Evolutionary conservation across 2,888 invertebrate species (phyloP).

Genomic region (Drosophila subsilvestris): DNA sequence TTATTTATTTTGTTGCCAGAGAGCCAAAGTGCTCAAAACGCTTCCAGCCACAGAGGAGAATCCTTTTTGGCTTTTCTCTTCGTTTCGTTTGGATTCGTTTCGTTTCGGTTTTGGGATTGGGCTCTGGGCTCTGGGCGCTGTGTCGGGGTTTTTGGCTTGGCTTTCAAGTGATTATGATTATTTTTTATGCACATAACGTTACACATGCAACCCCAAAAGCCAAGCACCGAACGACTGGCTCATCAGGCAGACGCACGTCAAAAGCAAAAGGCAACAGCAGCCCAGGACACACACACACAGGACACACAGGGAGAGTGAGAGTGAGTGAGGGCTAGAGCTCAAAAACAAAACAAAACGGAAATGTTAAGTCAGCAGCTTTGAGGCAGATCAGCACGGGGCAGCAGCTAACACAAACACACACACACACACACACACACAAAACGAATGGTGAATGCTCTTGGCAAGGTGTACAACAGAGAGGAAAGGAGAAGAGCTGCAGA

Average conservation of each 20-base stretch:
- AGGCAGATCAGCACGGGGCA: background rate
- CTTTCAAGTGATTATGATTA: constrained; percentile 80
- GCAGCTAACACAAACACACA: background rate
- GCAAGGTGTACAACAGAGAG: no score
- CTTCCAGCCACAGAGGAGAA: constrained; percentile 45
- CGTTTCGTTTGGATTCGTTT: constrained; percentile 3
- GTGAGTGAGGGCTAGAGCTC: constrained; percentile 12
- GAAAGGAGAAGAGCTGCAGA: no score
- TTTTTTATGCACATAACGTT: constrained; percentile 76
- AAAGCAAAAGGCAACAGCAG: constrained; percentile 56
- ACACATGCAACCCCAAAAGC: constrained; percentile 41
- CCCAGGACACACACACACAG: constrained; percentile 23
- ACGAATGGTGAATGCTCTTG: background rate
- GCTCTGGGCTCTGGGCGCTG: background rate
- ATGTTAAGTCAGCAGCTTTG: constrained; percentile 34
- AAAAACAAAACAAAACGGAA: constrained; percentile 30
- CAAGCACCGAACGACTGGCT: constrained; percentile 44
- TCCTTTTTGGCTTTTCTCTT: constrained; percentile 4
- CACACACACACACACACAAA: background rate
- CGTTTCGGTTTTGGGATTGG: background rate
- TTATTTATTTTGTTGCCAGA: constrained; percentile 59
- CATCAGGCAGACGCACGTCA: constrained; percentile 56
- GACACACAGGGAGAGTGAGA: background rate
- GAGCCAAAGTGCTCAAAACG: constrained; percentile 65
- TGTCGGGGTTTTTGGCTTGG: constrained; percentile 47